Conservation (phyloP, 1,140 invertebrate genomes). For the Leptinotarsa undecemlineata region DNA sequence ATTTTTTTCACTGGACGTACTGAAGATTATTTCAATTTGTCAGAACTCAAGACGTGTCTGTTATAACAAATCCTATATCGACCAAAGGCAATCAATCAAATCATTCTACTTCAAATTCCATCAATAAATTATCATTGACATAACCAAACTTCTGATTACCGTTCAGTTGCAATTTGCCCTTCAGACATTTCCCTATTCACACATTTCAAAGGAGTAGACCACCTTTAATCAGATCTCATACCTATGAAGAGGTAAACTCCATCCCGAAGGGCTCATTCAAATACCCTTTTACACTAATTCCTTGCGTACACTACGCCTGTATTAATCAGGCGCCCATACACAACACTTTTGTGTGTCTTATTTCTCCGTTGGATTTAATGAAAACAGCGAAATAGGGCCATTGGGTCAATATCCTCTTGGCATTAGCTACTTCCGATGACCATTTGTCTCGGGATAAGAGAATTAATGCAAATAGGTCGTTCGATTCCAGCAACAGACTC, state of each 20-base stretch:
- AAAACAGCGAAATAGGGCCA: conserved; percentile 7
- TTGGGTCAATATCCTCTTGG: conserved; percentile 5
- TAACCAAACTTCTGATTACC: too few relatives aligned
- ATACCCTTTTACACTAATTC: neutral
- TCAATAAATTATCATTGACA: too few relatives aligned
- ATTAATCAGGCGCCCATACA: neutral
- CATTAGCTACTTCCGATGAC: conserved; percentile 5
- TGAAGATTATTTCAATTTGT: too few relatives aligned
- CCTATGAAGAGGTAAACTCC: neutral
- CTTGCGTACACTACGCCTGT: neutral
- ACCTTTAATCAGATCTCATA: neutral
- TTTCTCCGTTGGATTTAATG: conserved; percentile 1
- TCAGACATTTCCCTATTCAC: neutral
- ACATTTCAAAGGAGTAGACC: neutral
- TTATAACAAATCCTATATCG: too few relatives aligned
- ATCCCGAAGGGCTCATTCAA: neutral
- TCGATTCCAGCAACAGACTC: conserved; percentile 2
- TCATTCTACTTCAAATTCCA: too few relatives aligned
- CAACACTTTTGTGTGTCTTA: conserved; percentile 4
- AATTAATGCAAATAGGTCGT: conserved; percentile 6
- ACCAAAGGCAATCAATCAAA: too few relatives aligned
- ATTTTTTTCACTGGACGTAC: too few relatives aligned
- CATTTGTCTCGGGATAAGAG: conserved; percentile 5
- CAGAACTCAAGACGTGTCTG: too few relatives aligned
- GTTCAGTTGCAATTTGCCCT: too few relatives aligned